Evolutionary conservation across 2,888 invertebrate genomes (phyloP).

Genomic region (Agrotis segetum): DNA sequence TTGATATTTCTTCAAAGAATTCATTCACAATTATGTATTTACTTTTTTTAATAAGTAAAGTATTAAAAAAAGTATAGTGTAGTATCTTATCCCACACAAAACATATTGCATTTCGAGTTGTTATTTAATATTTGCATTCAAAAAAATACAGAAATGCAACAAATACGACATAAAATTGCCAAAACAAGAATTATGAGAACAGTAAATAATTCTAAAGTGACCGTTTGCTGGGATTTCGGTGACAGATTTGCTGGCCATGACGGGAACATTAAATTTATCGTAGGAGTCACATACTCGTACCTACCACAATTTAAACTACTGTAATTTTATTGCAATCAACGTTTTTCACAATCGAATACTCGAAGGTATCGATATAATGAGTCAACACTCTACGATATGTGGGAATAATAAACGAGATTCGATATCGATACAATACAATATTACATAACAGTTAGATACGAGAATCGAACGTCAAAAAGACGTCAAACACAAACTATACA

Average conservation of each 20-base stretch:
- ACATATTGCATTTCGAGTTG: slow-evolving; percentile 67
- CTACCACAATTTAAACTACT: slow-evolving; percentile 52
- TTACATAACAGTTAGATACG: slow-evolving; percentile 1
- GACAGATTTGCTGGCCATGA: slow-evolving; percentile 75
- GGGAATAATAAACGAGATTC: slow-evolving; percentile 44
- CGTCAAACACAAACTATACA: slow-evolving; percentile 9
- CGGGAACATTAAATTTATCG: slow-evolving; percentile 70
- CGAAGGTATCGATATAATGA: slow-evolving; percentile 46
- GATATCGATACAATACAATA: slow-evolving; percentile 39
- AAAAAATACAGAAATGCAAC: slow-evolving; percentile 70
- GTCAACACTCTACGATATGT: slow-evolving; percentile 37
- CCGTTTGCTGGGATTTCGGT: slow-evolving; percentile 74
- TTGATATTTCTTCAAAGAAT: too few species aligned
- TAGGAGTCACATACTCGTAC: slow-evolving; percentile 53
- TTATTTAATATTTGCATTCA: slow-evolving; percentile 68
- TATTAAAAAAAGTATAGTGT: too few species aligned
- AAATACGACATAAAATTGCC: slow-evolving; percentile 76
- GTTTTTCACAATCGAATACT: slow-evolving; percentile 56
- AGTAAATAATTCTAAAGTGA: slow-evolving; percentile 83
- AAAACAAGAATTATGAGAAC: slow-evolving; percentile 75
- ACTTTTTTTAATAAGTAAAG: too few species aligned
- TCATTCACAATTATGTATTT: too few species aligned
- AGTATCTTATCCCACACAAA: slow-evolving; percentile 63
- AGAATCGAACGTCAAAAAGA: slow-evolving; percentile 18
- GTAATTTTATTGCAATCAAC: slow-evolving; percentile 57